Conservation (phyloP, 2,113 vertebrate genomes). For the Oxygymnocypris stewartii region DNA sequence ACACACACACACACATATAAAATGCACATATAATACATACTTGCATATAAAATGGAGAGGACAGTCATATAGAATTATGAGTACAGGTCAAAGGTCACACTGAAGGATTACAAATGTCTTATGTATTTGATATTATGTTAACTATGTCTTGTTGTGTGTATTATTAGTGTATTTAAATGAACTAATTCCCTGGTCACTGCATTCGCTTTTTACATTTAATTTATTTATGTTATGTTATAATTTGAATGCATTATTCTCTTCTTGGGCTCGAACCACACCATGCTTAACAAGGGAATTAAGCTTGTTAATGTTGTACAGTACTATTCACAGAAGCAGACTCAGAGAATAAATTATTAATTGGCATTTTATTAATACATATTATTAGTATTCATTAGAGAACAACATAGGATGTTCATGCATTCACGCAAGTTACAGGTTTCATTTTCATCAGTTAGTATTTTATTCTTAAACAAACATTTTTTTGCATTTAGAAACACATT, state of each 20-base stretch:
- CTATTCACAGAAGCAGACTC: background rate
- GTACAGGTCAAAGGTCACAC: background rate
- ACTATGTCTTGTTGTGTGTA: background rate
- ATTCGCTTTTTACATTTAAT: background rate
- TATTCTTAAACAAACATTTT: background rate
- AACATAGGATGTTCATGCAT: background rate
- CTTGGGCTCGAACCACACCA: background rate
- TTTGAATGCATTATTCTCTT: background rate
- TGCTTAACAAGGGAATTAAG: background rate
- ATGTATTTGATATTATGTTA: background rate
- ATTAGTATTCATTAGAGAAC: background rate
- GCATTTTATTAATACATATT: background rate
- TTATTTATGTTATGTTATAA: background rate
- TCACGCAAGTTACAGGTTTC: background rate
- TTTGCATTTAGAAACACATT: background rate
- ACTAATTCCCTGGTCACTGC: background rate
- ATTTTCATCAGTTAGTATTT: background rate
- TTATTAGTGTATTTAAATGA: background rate
- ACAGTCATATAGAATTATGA: background rate
- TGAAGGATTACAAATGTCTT: background rate
- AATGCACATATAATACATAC: background rate
- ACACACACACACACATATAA: background rate
- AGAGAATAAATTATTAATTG: background rate
- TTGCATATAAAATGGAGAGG: background rate
- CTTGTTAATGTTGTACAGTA: constrained; percentile 1